Base-by-base conservation (phyloP, 2,888 invertebrate genomes). In the Pseudeuparius sepicola region DNA sequence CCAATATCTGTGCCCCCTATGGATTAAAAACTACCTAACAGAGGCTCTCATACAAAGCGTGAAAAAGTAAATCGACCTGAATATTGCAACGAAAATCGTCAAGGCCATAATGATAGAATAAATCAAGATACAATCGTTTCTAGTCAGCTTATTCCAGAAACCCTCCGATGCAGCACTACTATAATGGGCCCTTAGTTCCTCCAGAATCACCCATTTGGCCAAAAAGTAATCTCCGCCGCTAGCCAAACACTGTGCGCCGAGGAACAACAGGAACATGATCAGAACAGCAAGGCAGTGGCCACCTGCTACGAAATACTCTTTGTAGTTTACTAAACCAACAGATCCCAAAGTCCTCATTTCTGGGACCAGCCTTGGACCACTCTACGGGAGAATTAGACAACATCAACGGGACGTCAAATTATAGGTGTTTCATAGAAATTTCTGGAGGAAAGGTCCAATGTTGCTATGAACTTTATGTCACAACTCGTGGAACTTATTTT, bases 11-110 rank as follows among this genome's bases (percentile, higher is more conserved):
- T 14, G 9, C 9, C 4, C 5, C 15, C 23, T 62, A 78, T 72
- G 31, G 75, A 72, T 48, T 70, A 65, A 15, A 60, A 54, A 38
- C 34, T 50, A 58, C 54, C 50, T 60, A 35, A 64, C 64, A 0
- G 79, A 77, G 0, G 78, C 69, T 17, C 60, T 60, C 60, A 75
- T 70, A 47, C 86, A 86, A 43, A 80, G 56, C 6, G 56, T 50
- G 50, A 75, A 77, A 51, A 75, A 75, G 2, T 62, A 41, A 24
- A 62, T 55, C 2, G 68, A 67, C 43, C 70, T 59, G 1, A 53
- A 13, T 2, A 70, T 36, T 1, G 67, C 63, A 2, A 66, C 34
- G 2, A 61, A 13, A 12, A 68, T 53, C 7, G 67, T 65, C 2
- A 54, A 39, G 0, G 55, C 36, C 2, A 65, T 68, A 7, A 70